Base-by-base conservation (phyloP, 37 sponge, comb jelly and placozoan genomes). In the Halichondria panicea region DNA sequence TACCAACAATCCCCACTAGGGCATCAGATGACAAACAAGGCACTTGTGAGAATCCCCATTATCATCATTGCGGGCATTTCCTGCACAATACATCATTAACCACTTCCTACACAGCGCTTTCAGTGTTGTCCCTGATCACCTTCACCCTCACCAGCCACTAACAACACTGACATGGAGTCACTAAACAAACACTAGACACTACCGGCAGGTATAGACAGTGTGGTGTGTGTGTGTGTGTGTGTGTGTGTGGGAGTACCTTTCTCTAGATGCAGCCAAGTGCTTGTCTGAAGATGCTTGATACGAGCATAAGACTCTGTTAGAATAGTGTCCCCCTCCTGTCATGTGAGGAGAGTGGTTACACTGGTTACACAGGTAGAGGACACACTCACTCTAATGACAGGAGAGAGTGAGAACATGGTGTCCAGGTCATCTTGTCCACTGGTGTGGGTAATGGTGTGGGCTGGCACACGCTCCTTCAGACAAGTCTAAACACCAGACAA, bases 211-310 rank as follows among this genome's bases (percentile, higher is more conserved):
- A n/a, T n/a, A n/a, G n/a, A n/a, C n/a, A n/a, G n/a, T n/a, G n/a
- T n/a, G n/a, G n/a, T n/a, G n/a, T n/a, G n/a, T n/a, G n/a, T n/a
- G n/a, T n/a, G n/a, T n/a, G n/a, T n/a, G n/a, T n/a, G n/a, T n/a
- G n/a, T n/a, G n/a, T n/a, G n/a, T n/a, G n/a, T n/a, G 15, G 25
- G 27, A 43, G 15, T 63, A 80, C 88, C 76, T 68, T 69, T 80
- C 58, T 46, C 55, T 18, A 83, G 62, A 71, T 84, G 85, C 32
- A 90, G 91, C 91, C 91, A 90, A 9, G 66, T 67, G 25, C 39
- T 74, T 21, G 72, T 90, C 12, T 58, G 64, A 36, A 56, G 55
- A 53, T 90, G 91, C 27, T 84, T 80, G 58, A 90, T 90, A 8
- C 85, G 64, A 30, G 85, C 84, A 80, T 90, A 90, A 2, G 85